Conservation (phyloP, 2,797 vertebrate species). For the Luscinia megarhynchos region DNA sequence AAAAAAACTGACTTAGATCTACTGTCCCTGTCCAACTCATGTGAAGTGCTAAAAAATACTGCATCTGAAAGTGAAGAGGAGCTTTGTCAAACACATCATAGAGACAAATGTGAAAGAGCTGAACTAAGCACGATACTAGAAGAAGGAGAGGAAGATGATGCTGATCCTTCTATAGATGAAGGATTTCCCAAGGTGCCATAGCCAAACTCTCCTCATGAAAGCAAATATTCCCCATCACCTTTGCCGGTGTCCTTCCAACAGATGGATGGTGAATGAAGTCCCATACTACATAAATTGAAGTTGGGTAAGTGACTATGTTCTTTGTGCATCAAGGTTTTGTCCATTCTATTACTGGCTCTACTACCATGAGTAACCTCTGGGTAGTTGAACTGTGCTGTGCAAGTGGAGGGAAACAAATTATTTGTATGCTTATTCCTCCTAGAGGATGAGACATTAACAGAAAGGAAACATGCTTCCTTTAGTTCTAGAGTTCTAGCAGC, state of each 20-base stretch:
- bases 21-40: background rate
- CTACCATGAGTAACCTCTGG: background rate
- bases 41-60: conserved; percentile 28
- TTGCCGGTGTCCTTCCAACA: too few species aligned
- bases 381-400: background rate
- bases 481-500: background rate
- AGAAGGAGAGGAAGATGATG: too few species aligned
- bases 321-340: background rate
- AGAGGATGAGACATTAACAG: background rate
- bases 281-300: conserved; percentile 17
- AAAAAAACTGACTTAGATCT: background rate
- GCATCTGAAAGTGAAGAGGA: conserved; percentile 1
- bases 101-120: too few species aligned
- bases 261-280: too few species aligned
- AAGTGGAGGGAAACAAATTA: background rate
- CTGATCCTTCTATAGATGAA: too few species aligned
- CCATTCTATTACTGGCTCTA: background rate
- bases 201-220: too few species aligned
- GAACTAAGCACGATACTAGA: too few species aligned
- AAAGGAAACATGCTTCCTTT: background rate
- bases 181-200: too few species aligned
- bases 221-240: too few species aligned
- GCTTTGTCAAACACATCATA: background rate
- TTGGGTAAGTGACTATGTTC: conserved; percentile 50
- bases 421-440: background rate